Evolutionary conservation across 2,113 vertebrate genomes (phyloP), one percentile per base, ranked within the genome.

Genomic region (Felis chaus): DNA sequence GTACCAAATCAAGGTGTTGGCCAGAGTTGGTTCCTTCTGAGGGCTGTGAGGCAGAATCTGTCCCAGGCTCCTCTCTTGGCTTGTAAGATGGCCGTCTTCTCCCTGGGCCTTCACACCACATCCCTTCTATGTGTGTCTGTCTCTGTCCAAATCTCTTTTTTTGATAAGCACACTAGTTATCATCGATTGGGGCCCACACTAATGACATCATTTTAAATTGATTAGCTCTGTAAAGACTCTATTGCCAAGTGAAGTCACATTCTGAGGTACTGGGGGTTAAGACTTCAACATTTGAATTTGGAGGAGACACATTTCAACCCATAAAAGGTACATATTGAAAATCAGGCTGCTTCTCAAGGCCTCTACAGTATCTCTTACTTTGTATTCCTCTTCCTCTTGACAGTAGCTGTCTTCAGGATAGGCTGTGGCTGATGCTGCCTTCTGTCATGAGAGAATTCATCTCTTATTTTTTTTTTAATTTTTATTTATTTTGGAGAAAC

Each of bases 1-100:
- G 29, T 94, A 33, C n/a, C 74, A 90, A 97, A 68, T 91, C 19
- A 88, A 91, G 65, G 4, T 96, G 16, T 45, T 93, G 29, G 15
- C 8, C 8, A 94, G 25, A 6, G 8, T 15, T 83, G 12, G 31
- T 48, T 96, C 39, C 7, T 91, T 94, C 11, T 61, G n/a, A 95
- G n/a, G 16, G 19, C 9, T 94, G 4, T 83, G 19, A 94, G 7
- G 9, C 14, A 86, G 19, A 15, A 86, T 61, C 21, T 76, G 65
- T 69, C 73, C 8, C 13, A 91, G 57, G 31, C 13, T 11, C 81
- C 36, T 80, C 15, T 87, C 8, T 5, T 88, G 71, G 36, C 41
- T 36, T 69, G 23, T 45, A 33, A 33, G 1, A 57, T 80, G 33
- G 25, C 45, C 25, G 23, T 81, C 78, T 45, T 95, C 53, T 76